Percentiles rank a stretch among this genome's conserved stretches.
These are phyloP conservation scores for Danio aesculapii DNA, from an alignment of 2,797 vertebrate genomes.

Conservation along the genomic window DNA sequence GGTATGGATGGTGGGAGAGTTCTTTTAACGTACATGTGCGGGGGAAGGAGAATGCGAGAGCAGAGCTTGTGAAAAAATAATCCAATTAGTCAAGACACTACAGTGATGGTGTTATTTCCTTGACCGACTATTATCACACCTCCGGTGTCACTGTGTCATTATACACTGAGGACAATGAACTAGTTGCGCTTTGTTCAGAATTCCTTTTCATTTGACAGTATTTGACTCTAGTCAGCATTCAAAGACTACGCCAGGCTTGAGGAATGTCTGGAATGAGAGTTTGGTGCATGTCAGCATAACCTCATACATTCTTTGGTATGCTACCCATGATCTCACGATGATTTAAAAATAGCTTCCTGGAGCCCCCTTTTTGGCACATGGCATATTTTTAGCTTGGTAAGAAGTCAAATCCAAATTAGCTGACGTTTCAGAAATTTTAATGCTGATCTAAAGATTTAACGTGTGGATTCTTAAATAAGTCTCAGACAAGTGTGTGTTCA, in stretches of 20 bases:
- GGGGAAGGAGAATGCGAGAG: neutral
- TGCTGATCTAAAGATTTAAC: neutral
- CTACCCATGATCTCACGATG: constrained; percentile 18
- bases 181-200: neutral
- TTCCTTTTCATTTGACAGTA: neutral
- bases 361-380: neutral
- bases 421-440: neutral
- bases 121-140: constrained; percentile 19
- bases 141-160: constrained; percentile 21
- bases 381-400: constrained; percentile 3
- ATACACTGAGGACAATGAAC: neutral
- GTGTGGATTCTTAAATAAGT: no score
- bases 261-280: constrained; percentile 68
- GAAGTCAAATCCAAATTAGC: neutral
- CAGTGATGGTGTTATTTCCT: constrained; percentile 16
- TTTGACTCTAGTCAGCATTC: constrained; percentile 40
- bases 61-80: constrained; percentile 26
- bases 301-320: constrained; percentile 4
- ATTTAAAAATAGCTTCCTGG: constrained; percentile 23
- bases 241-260: constrained; percentile 38
- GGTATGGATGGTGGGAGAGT: constrained; percentile 1
- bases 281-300: neutral
- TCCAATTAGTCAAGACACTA: constrained; percentile 29
- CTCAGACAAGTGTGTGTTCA: no score
- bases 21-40: neutral